These are phyloP conservation scores for Acyrthosiphon pisum DNA, from an alignment of 1,140 invertebrate genomes.

Conservation along the genomic window DNA sequence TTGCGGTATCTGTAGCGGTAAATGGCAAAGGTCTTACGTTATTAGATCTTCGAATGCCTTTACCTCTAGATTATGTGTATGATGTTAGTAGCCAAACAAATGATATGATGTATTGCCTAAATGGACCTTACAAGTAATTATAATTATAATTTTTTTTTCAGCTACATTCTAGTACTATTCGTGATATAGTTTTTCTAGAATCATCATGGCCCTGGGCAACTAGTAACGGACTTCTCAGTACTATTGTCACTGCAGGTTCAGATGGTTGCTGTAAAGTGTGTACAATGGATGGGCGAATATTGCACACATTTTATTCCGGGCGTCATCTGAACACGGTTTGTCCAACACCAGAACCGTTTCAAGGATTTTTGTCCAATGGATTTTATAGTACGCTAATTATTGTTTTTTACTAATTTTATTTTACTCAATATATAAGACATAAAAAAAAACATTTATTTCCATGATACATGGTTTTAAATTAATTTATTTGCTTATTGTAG, in stretches of 20 bases:
- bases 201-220: constrained; percentile 66
- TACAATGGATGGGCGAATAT: constrained; percentile 64
- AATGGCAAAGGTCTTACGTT: constrained; percentile 67
- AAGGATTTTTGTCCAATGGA: constrained; percentile 63
- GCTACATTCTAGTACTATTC: constrained; percentile 65
- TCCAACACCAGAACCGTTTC: constrained; percentile 66
- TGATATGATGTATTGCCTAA: not conserved
- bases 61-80: constrained; percentile 67
- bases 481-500: not conserved
- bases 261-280: constrained; percentile 66
- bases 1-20: constrained; percentile 65
- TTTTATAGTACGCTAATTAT: constrained; percentile 64
- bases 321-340: constrained; percentile 65
- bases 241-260: constrained; percentile 63
- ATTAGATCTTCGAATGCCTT: constrained; percentile 67
- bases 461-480: not conserved
- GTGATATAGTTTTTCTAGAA: constrained; percentile 66
- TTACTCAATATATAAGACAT: not conserved
- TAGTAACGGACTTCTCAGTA: constrained; percentile 62
- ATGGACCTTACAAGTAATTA: not conserved
- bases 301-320: constrained; percentile 65
- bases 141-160: constrained; percentile 60
- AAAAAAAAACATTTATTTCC: not conserved
- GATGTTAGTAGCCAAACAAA: constrained; percentile 63
- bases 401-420: not conserved